phyloP scores from a whole-genome alignment of 2,113 vertebrate genomes.

The Sinocyclocheilus anophthalmus region DNA sequence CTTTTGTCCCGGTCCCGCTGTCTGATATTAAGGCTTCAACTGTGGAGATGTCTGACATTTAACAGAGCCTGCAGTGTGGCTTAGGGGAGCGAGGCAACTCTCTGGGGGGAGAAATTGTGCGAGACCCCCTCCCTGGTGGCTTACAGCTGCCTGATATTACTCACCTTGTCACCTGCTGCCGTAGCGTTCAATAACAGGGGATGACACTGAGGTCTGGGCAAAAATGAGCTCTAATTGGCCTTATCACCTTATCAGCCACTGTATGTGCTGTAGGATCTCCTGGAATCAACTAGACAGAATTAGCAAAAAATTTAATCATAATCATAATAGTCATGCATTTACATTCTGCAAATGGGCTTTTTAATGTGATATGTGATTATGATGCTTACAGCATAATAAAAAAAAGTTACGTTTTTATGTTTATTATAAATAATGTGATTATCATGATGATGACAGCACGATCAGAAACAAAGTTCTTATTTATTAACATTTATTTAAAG shows the following conservation, averaged over 20 bases:
- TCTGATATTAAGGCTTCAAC: conserved; percentile 80
- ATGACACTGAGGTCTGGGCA: conserved; percentile 18
- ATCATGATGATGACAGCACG: no score
- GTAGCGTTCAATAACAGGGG: conserved; percentile 77
- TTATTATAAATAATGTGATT: not conserved
- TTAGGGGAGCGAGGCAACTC: conserved; percentile 66
- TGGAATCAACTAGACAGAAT: not conserved
- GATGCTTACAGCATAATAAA: not conserved
- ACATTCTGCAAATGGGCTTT: not conserved
- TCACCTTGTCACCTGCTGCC: conserved; percentile 72
- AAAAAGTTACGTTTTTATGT: not conserved
- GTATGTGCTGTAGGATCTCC: conserved; percentile 10
- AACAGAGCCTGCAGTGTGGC: conserved; percentile 77
- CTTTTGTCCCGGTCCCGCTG: conserved; percentile 78
- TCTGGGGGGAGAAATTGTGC: conserved; percentile 41
- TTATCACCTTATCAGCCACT: conserved; percentile 30
- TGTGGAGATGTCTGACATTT: conserved; percentile 82
- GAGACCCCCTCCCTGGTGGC: conserved; percentile 76
- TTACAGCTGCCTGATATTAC: conserved; percentile 78
- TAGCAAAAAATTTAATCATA: not conserved
- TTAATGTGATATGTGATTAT: not conserved
- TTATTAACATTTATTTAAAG: not conserved
- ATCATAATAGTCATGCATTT: not conserved
- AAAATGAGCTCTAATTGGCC: conserved; percentile 46
- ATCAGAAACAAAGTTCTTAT: no score